phyloP scores from a whole-genome alignment of 2,797 vertebrate species.

The Accipiter badius region DNA sequence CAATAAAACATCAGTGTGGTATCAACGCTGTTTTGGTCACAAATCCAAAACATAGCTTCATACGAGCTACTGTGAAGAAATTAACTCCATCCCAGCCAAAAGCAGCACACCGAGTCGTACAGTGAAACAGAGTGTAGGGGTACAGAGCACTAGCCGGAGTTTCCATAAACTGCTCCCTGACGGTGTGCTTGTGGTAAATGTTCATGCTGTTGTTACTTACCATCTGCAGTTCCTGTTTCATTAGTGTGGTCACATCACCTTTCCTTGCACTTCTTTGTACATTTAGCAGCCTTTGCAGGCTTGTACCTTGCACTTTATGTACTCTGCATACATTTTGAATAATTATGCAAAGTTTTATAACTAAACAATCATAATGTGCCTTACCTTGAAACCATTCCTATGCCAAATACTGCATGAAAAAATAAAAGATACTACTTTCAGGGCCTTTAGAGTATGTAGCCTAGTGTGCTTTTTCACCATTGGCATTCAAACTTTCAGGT shows the following conservation, averaged over 20 bases:
- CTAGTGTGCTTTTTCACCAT: not conserved
- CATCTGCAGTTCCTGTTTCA: not conserved
- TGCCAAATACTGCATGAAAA: not conserved
- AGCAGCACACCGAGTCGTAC: not conserved
- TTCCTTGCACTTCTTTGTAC: not conserved
- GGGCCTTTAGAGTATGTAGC: not conserved
- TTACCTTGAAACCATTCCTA: not conserved
- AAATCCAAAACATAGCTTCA: not conserved
- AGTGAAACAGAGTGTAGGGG: not conserved
- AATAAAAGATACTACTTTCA: not conserved
- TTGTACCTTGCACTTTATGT: not conserved
- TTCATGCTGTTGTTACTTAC: not conserved
- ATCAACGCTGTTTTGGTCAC: not conserved
- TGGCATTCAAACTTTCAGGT: not conserved
- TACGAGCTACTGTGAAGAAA: not conserved
- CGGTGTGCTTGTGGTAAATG: not conserved
- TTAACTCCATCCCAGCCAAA: not conserved
- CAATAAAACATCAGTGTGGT: not conserved
- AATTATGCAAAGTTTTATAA: not conserved
- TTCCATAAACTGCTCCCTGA: not conserved
- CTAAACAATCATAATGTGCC: not conserved
- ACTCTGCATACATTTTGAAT: not conserved
- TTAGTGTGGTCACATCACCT: not conserved
- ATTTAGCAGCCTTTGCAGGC: not conserved
- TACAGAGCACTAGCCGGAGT: not conserved